Conservation (phyloP, 2,797 vertebrate genomes). For the Mallotus villosus region DNA sequence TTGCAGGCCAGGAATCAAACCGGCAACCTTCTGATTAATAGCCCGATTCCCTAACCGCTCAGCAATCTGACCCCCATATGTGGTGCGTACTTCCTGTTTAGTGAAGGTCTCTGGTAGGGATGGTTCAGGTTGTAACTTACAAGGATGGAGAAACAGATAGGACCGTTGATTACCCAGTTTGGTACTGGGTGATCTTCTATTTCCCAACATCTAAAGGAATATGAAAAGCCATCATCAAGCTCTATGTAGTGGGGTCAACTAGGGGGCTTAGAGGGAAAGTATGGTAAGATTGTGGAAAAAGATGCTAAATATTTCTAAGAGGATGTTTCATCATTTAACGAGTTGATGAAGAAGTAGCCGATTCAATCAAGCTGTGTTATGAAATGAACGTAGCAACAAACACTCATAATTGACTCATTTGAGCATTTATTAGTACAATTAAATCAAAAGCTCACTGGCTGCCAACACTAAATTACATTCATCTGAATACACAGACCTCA, state of each 20-base stretch:
- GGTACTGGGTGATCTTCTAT: constrained; percentile 84
- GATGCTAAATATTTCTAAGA: too few species aligned
- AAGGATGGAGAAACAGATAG: constrained; percentile 86
- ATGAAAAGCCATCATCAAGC: neutral
- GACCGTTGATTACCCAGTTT: constrained; percentile 87
- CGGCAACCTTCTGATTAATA: too few species aligned
- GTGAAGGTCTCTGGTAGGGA: constrained; percentile 1
- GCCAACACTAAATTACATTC: constrained; percentile 3
- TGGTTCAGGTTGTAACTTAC: constrained; percentile 67
- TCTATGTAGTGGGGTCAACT: too few species aligned
- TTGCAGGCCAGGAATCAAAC: too few species aligned
- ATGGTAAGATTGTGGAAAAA: too few species aligned
- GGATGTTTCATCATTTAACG: too few species aligned
- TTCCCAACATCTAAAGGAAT: constrained; percentile 86
- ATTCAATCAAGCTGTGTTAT: too few species aligned
- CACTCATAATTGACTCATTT: neutral
- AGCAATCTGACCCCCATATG: neutral
- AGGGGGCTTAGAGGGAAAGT: too few species aligned
- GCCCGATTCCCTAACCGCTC: too few species aligned
- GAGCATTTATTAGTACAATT: constrained; percentile 1
- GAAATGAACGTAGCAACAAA: neutral
- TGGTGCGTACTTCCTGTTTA: neutral
- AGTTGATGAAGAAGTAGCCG: too few species aligned
- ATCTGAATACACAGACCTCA: neutral
- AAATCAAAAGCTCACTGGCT: neutral